These are phyloP conservation scores for Patella vulgata DNA, from an alignment of 1,140 invertebrate genomes.

Conservation along the genomic window DNA sequence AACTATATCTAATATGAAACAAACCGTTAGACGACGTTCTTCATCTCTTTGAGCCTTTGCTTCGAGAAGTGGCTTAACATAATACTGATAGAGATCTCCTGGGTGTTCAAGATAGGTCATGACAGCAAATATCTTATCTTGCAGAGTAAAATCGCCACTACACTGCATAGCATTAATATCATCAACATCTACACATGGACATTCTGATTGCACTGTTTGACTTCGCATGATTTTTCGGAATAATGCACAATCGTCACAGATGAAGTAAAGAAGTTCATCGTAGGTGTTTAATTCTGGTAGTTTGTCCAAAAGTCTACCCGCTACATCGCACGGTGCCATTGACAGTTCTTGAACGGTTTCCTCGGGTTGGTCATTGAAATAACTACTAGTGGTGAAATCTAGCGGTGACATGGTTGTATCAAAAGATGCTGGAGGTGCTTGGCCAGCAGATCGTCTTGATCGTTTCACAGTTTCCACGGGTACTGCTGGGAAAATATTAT, in stretches of 20 bases:
- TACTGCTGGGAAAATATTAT: constrained; percentile 32
- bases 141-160: constrained; percentile 21
- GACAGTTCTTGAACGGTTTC: constrained; percentile 1
- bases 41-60: constrained; percentile 20
- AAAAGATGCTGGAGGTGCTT: neutral
- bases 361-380: constrained; percentile 2
- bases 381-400: constrained; percentile 6
- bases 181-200: constrained; percentile 27
- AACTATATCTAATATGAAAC: no score
- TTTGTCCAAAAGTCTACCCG: constrained; percentile 7
- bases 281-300: constrained; percentile 30
- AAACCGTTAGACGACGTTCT: constrained; percentile 30
- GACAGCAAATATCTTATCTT: constrained; percentile 32
- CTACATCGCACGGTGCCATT: constrained; percentile 12
- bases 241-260: constrained; percentile 34
- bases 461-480: constrained; percentile 5
- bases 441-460: neutral
- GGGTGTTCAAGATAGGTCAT: constrained; percentile 38
- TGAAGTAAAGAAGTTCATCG: constrained; percentile 33
- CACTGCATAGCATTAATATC: constrained; percentile 37
- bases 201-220: constrained; percentile 18
- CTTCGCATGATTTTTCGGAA: constrained; percentile 35
- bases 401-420: constrained; percentile 7
- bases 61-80: constrained; percentile 20
- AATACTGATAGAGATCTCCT: constrained; percentile 36